A percentile compares a stretch with the other conserved stretches of the same genome.
Conservation (phyloP, 2,888 invertebrate genomes). For the Tachina fera region DNA sequence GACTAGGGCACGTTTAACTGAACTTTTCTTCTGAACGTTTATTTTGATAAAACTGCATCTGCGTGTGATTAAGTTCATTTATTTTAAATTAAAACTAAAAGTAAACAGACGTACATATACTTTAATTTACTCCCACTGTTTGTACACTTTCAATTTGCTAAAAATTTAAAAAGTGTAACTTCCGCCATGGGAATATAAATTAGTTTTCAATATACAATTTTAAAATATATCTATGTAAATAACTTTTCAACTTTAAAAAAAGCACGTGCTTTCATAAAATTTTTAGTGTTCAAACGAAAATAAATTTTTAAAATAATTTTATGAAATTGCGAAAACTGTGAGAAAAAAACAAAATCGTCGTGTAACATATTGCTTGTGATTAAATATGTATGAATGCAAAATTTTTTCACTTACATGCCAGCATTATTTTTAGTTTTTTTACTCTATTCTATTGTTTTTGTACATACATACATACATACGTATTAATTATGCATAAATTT, state of each 20-base stretch:
- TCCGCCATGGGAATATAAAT: slow-evolving; percentile 23
- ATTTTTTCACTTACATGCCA: not conserved
- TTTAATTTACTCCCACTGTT: not conserved
- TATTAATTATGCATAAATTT: slow-evolving; percentile 47
- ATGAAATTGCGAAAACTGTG: not conserved
- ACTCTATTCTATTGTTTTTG: slow-evolving; percentile 8
- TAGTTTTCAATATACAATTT: slow-evolving; percentile 25
- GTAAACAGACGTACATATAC: no score
- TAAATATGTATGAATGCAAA: slow-evolving; percentile 6
- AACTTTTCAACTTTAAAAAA: slow-evolving; percentile 14
- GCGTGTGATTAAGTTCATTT: no score
- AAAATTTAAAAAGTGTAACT: slow-evolving; percentile 5
- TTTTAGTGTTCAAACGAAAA: slow-evolving; percentile 3
- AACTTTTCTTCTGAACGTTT: no score
- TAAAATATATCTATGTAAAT: slow-evolving; percentile 16
- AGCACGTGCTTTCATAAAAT: slow-evolving; percentile 6
- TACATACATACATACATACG: no score
- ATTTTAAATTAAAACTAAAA: no score
- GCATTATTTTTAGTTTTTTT: slow-evolving; percentile 13
- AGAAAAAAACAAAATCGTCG: not conserved
- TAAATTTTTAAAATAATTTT: slow-evolving; percentile 26
- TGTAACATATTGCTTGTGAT: slow-evolving; percentile 36
- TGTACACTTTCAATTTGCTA: slow-evolving; percentile 1
- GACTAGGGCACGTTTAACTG: no score
- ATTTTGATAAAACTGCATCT: no score